Evolutionary conservation across 2,888 invertebrate genomes (phyloP).

Genomic region (Tridacna crocea): DNA sequence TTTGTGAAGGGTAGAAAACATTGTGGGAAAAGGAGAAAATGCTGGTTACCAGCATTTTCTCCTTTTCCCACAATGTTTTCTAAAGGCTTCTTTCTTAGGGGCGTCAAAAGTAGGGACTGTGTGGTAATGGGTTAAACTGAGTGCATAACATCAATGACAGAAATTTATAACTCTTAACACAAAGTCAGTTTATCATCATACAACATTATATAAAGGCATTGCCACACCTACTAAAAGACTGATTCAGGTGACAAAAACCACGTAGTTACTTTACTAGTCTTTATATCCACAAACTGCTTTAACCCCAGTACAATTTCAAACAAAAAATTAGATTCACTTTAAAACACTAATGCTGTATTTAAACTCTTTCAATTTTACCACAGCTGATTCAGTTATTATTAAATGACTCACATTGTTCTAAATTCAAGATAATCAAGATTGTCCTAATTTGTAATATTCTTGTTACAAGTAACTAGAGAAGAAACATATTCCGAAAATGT

Average conservation of each 20-base stretch:
- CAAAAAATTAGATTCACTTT: not conserved
- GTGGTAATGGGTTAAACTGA: too few species aligned
- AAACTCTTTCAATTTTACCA: not conserved
- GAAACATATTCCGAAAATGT: not conserved
- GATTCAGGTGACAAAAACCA: slow-evolving; percentile 74
- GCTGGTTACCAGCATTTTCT: not conserved
- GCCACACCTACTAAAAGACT: slow-evolving; percentile 78
- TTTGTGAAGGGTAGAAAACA: too few species aligned
- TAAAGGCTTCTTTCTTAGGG: too few species aligned
- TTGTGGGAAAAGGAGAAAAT: not conserved
- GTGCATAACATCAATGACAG: too few species aligned
- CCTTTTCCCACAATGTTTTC: not conserved
- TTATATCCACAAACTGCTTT: not conserved
- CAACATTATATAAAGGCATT: slow-evolving; percentile 25
- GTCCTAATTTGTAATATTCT: not conserved
- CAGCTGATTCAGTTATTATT: not conserved
- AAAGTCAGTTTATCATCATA: not conserved
- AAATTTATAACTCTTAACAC: not conserved
- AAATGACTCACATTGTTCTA: not conserved
- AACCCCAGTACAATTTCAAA: not conserved
- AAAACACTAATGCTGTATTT: not conserved
- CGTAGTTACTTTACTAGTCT: not conserved
- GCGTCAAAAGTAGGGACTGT: too few species aligned
- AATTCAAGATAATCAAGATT: not conserved
- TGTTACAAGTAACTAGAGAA: too few species aligned